Base-by-base conservation (phyloP, 2,888 invertebrate species). In the Psylliodes chrysocephalus region DNA sequence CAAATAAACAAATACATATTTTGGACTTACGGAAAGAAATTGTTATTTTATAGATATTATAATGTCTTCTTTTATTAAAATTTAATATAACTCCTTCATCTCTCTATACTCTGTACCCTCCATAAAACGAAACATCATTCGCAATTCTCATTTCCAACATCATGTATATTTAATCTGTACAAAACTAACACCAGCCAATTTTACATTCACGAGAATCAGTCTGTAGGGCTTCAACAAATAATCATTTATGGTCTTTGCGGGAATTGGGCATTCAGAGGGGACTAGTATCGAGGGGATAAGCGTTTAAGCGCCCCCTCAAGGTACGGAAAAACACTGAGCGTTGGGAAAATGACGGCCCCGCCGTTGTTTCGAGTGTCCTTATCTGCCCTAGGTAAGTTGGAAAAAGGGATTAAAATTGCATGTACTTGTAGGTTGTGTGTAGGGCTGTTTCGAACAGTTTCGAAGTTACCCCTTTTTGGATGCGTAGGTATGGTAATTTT, bases 201-300 rank as follows among this genome's bases (percentile, higher is more conserved):
- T 49, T 49, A 49, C 38, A 47, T 57, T 47, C 57, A 35, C 25
- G 38, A 35, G 57, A 25, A 49, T 49, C 57, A 57, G 57, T 57
- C 68, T 60, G 62, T 46, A 38, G 65, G 65, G 65, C 60, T 63
- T 69, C 64, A 63, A 60, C 69, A 69, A 68, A 68, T 66, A 68
- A 68, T 64, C 69, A 69, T 71, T 69, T 69, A 68, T 66, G 49
- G 66, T 63, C 67, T 66, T 67, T 61, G 66, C 55, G 68, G 71
- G 65, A 68, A 59, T 71, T 69, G 57, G 60, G 52, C 68, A 44
- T 63, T 65, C 65, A 63, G 28, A 30, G 54, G 53, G 56, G 67
- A 63, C 46, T 38, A 47, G 61, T 46, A 59, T 56, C 53, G 54
- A 38, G 55, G 61, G 69, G 63, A 64, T 68, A 69, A 71, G 64